Percentiles rank a stretch among this genome's conserved stretches.
These are phyloP conservation scores for Scaptomyza montana DNA, from an alignment of 1,140 invertebrate genomes.

Conservation along the genomic window DNA sequence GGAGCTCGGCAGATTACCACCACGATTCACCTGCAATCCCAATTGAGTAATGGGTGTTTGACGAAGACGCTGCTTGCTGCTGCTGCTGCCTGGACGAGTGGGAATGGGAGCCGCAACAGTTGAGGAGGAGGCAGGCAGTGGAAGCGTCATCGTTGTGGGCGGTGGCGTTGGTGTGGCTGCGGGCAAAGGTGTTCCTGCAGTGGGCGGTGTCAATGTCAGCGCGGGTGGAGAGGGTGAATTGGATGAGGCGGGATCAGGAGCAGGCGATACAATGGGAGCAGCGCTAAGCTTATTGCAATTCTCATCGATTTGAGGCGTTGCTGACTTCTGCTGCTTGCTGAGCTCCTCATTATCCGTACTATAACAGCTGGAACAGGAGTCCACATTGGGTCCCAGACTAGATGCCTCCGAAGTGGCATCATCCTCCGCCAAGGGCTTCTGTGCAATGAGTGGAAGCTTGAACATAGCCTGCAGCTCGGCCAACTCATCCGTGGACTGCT, in stretches of 20 bases:
- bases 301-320: conserved; percentile 56
- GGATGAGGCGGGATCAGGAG: neutral
- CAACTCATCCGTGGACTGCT: conserved; percentile 46
- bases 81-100: conserved; percentile 60
- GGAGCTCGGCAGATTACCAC: conserved; percentile 30
- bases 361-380: conserved; percentile 87
- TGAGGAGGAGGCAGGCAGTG: conserved; percentile 33
- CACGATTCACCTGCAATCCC: conserved; percentile 60
- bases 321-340: conserved; percentile 20
- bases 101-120: neutral
- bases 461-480: conserved; percentile 86
- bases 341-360: conserved; percentile 85
- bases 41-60: conserved; percentile 66
- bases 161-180: conserved; percentile 38
- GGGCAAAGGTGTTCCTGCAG: conserved; percentile 48
- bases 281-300: conserved; percentile 61
- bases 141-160: conserved; percentile 36
- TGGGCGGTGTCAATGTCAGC: conserved; percentile 55
- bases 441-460: conserved; percentile 58
- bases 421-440: conserved; percentile 49
- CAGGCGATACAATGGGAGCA: neutral
- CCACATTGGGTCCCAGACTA: conserved; percentile 87
- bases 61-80: conserved; percentile 56
- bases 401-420: conserved; percentile 85
- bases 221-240: conserved; percentile 55